Evolutionary conservation across 2,113 vertebrate genomes (phyloP), one percentile per base, ranked within the genome.

Genomic region (Narcine bancroftii): DNA sequence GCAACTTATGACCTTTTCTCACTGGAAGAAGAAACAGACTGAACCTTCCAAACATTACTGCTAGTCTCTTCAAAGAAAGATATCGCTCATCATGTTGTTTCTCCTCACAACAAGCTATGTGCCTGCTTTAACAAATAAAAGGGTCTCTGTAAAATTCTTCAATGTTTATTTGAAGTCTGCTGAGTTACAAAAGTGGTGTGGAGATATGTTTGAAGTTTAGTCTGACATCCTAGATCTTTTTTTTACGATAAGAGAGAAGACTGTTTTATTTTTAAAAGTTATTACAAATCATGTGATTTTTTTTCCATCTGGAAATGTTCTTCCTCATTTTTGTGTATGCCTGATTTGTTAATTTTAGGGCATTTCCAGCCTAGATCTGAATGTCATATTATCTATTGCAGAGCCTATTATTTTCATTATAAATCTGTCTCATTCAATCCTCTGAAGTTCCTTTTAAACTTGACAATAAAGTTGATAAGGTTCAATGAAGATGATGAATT

Each of bases 171-270:
- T 2, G 11, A 29, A n/a, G 29, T 53, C 29, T 83, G 47, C 9
- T 33, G 9, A 50, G 47, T 50, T 24, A 50, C 26, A 81, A 26
- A 81, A 81, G 9, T 13, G 77, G 29, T 83, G 29, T 83, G 79
- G 26, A 83, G 47, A 83, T 83, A 5, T 85, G 53, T 60, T 87
- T 87, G n/a, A 87, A 87, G 50, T 56, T n/a, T 17, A n/a, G 79
- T 15, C 56, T 87, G 81, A 87, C 53, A 21, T 60, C n/a, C 53
- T 60, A 6, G 33, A 87, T 60, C 39, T 42, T 91, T 91, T 47
- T 42, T 91, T 91, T 47, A 45, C 45, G 65, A 91, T 91, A 65
- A 60, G 21, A 4, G 42, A 42, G 47, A 69, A 91, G 89, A 39
- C 47, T 91, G 24, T 10, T 91, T 91, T 26, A 87, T 33, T 91